Conservation (phyloP, 2,797 vertebrate species). For the Macropodus opercularis region DNA sequence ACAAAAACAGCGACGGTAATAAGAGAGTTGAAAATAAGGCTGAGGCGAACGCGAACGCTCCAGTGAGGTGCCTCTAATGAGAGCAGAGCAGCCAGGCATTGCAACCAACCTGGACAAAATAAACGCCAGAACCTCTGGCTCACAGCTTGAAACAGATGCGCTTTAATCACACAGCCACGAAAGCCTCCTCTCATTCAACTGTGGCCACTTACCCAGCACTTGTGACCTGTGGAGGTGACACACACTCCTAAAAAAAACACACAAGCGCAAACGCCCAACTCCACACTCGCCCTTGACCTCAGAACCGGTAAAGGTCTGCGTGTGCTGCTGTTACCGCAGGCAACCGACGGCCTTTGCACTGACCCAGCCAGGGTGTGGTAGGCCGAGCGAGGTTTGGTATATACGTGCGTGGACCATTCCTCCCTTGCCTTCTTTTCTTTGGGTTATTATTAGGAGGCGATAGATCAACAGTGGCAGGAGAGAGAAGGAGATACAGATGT, state of each 20-base stretch:
- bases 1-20: conserved; percentile 19
- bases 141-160: conserved; percentile 2
- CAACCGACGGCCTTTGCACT: conserved; percentile 34
- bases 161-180: conserved; percentile 11
- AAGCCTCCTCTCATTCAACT: background rate
- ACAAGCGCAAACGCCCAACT: conserved; percentile 2
- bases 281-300: background rate
- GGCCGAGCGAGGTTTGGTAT: too few relatives aligned
- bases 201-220: conserved; percentile 18
- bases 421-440: conserved; percentile 23
- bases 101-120: conserved; percentile 2
- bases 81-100: conserved; percentile 3
- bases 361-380: conserved; percentile 42
- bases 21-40: conserved; percentile 32
- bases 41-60: conserved; percentile 15
- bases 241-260: background rate
- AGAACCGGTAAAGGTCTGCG: conserved; percentile 36
- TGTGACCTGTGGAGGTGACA: conserved; percentile 15
- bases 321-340: conserved; percentile 44
- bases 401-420: background rate
- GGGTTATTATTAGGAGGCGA: conserved; percentile 41
- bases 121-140: background rate
- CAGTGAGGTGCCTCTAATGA: conserved; percentile 21
- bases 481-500: conserved; percentile 32
- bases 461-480: conserved; percentile 45